Evolutionary conservation across 2,888 invertebrate species (phyloP).

Genomic region (Ennomos fuscantarius): DNA sequence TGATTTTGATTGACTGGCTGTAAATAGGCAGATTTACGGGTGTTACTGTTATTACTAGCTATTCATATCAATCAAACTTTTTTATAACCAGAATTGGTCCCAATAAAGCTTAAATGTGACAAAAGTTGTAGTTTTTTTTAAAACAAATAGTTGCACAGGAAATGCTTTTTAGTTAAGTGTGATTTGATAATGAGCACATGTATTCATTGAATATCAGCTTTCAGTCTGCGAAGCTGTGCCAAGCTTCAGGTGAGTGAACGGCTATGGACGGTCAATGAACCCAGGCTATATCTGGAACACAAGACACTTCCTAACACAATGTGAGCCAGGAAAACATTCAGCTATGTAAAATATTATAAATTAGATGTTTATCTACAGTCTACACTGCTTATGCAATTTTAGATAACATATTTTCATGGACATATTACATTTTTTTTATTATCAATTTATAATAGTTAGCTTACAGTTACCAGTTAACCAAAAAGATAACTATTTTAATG

Average conservation of each 20-base stretch:
- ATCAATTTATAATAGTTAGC: too few relatives aligned
- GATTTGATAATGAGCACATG: conserved; percentile 20
- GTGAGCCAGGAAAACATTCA: conserved; percentile 16
- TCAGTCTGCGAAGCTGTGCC: conserved; percentile 64
- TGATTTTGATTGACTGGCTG: conserved; percentile 44
- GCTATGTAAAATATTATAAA: conserved; percentile 6
- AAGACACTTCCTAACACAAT: conserved; percentile 58
- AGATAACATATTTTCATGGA: neutral
- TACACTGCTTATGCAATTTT: conserved; percentile 5
- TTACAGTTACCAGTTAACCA: too few relatives aligned
- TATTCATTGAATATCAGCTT: conserved; percentile 60
- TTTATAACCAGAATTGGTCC: conserved; percentile 38
- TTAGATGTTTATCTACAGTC: neutral
- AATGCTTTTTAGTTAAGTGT: conserved; percentile 31
- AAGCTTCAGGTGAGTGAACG: conserved; percentile 79
- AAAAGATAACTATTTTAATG: too few relatives aligned
- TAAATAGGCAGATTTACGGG: conserved; percentile 45
- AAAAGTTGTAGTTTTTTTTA: conserved; percentile 44
- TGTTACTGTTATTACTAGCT: conserved; percentile 35
- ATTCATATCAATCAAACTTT: conserved; percentile 29
- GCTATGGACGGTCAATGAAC: conserved; percentile 65
- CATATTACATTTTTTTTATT: neutral
- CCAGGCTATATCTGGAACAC: conserved; percentile 67
- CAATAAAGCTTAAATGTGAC: conserved; percentile 50
- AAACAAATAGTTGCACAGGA: conserved; percentile 22